Percentiles rank a stretch among this genome's conserved stretches.
phyloP scores from a whole-genome alignment of 1,140 invertebrate species.

The Scaptomyza montana region DNA sequence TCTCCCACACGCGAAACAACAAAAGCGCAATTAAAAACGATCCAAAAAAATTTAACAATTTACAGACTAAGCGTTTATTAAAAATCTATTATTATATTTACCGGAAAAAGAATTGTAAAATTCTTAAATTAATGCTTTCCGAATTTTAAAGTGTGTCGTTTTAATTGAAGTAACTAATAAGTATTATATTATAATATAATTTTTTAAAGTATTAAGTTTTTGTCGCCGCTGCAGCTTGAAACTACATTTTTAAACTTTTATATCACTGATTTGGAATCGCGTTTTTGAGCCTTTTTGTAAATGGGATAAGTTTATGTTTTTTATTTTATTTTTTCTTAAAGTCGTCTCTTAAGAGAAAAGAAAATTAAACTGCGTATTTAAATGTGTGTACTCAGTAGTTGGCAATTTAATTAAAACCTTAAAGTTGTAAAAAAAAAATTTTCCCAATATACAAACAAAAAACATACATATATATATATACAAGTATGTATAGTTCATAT shows the following conservation, averaged over 20 bases:
- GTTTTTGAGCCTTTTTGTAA: conserved; percentile 60
- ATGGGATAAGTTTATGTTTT: conserved; percentile 59
- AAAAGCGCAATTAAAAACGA: conserved; percentile 58
- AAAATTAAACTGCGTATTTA: conserved; percentile 55
- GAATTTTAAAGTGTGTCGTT: background rate
- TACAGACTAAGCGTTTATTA: conserved; percentile 32
- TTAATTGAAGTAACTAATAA: conserved; percentile 3
- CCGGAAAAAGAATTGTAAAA: background rate
- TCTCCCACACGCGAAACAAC: conserved; percentile 48
- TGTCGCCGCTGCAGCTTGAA: conserved; percentile 14
- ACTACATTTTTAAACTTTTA: conserved; percentile 46
- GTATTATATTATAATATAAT: background rate
- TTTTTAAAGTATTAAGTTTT: conserved; percentile 12
- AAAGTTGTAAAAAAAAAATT: conserved; percentile 36
- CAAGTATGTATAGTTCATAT: conserved; percentile 17
- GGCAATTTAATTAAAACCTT: conserved; percentile 57
- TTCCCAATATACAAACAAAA: conserved; percentile 34
- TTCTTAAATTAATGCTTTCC: conserved; percentile 2
- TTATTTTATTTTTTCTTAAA: conserved; percentile 53
- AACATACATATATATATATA: background rate
- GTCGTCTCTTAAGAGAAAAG: conserved; percentile 7
- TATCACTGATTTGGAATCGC: conserved; percentile 26
- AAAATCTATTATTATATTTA: background rate
- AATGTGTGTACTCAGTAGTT: conserved; percentile 70
- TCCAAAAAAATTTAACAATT: conserved; percentile 46